A percentile compares a stretch with the other conserved stretches of the same genome.
These are phyloP conservation scores for Trichonephila clavata DNA, from an alignment of 1,140 invertebrate species.

Conservation along the genomic window DNA sequence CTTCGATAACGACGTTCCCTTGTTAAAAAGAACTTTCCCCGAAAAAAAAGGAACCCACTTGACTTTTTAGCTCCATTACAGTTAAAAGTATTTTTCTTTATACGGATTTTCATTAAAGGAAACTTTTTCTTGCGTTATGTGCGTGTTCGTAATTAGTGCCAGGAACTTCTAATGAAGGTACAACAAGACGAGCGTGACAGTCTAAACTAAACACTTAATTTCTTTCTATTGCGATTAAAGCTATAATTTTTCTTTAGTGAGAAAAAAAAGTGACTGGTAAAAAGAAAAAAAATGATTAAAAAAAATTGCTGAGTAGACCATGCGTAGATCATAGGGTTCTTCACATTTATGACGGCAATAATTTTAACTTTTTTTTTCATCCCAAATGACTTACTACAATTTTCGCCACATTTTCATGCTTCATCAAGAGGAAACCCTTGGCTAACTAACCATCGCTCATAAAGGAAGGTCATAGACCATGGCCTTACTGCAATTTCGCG, in stretches of 20 bases:
- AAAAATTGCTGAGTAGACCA: constrained; percentile 28
- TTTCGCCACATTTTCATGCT: constrained; percentile 66
- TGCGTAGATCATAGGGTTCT: constrained; percentile 51
- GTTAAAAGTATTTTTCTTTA: constrained; percentile 71
- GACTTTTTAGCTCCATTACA: constrained; percentile 74
- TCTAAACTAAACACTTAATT: constrained; percentile 74
- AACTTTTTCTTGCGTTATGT: constrained; percentile 63
- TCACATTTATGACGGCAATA: constrained; percentile 70
- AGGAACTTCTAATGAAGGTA: constrained; percentile 68
- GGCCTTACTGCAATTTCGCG: constrained; percentile 20
- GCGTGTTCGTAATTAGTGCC: constrained; percentile 66
- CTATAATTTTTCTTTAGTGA: constrained; percentile 2
- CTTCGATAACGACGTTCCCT: constrained; percentile 51
- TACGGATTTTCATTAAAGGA: constrained; percentile 62
- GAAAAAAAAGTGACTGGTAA: background rate
- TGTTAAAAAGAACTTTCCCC: constrained; percentile 51
- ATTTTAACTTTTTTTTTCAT: constrained; percentile 60
- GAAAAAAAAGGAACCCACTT: constrained; percentile 36
- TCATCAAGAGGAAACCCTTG: constrained; percentile 42
- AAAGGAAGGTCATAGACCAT: constrained; percentile 6
- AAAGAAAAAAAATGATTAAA: background rate
- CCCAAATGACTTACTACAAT: constrained; percentile 26
- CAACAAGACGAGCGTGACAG: constrained; percentile 45
- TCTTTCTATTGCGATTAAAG: constrained; percentile 60
- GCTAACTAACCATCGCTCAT: constrained; percentile 52